A percentile compares a stretch with the other conserved stretches of the same genome.
Evolutionary conservation across 1,140 invertebrate genomes (phyloP).

Genomic region (Popillia japonica): DNA sequence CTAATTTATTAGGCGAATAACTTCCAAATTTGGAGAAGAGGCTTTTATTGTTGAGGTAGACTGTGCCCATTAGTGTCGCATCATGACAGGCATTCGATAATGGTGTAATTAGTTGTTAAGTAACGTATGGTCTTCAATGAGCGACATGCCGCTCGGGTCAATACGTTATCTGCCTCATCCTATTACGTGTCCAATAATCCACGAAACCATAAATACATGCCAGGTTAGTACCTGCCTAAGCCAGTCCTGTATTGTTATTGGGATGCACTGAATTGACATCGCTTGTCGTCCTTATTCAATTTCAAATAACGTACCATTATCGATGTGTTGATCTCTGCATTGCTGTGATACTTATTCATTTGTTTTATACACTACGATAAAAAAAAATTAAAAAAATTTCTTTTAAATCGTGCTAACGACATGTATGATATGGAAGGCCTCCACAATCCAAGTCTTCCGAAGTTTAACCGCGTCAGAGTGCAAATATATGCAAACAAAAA

Average conservation of each 20-base stretch:
- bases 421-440: too few species aligned
- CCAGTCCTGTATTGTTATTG: not conserved
- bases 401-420: too few species aligned
- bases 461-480: too few species aligned
- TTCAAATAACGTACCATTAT: too few species aligned
- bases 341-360: too few species aligned
- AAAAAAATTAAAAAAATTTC: too few species aligned
- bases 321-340: too few species aligned
- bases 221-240: not conserved
- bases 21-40: too few species aligned
- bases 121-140: conserved; percentile 7
- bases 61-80: not conserved
- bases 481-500: too few species aligned
- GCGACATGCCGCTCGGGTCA: not conserved
- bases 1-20: too few species aligned
- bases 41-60: not conserved
- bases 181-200: conserved; percentile 7
- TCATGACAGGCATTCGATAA: not conserved
- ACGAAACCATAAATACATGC: conserved; percentile 2
- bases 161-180: conserved; percentile 3
- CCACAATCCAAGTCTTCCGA: too few species aligned
- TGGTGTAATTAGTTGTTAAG: conserved; percentile 5
- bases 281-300: not conserved
- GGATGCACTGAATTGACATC: not conserved
- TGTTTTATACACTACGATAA: too few species aligned